A percentile compares a stretch with the other conserved stretches of the same genome.
phyloP scores from a whole-genome alignment of 2,113 vertebrate genomes.

The Falcunculus frontatus region DNA sequence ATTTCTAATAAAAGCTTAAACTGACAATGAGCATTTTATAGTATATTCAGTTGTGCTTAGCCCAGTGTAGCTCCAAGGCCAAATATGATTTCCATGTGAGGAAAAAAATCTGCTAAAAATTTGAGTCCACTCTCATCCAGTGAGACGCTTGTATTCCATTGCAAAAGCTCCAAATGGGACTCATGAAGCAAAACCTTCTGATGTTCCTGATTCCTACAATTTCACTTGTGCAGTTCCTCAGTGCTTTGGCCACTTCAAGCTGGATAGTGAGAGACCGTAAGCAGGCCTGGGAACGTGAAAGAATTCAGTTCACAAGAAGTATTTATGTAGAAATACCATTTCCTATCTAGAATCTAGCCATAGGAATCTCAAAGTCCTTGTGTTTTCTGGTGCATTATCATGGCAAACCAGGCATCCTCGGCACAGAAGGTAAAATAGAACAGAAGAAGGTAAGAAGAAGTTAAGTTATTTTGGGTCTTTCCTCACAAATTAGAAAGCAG shows the following conservation, averaged over 20 bases:
- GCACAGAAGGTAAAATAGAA: background rate
- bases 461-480: background rate
- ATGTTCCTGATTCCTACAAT: background rate
- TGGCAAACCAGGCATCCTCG: background rate
- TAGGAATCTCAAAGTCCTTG: background rate
- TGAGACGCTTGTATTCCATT: background rate
- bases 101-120: background rate
- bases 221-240: background rate
- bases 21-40: background rate
- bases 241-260: background rate
- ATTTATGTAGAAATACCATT: background rate
- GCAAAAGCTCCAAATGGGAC: background rate
- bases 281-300: background rate
- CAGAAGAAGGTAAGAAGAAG: background rate
- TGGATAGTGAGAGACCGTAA: background rate
- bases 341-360: background rate
- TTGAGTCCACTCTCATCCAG: background rate
- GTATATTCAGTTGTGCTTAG: background rate
- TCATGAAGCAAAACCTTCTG: background rate
- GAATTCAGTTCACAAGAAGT: background rate
- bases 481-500: background rate
- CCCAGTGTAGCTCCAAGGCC: background rate
- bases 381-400: fast-evolving
- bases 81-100: background rate
- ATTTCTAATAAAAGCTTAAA: background rate